Evolutionary conservation across 2,888 invertebrate genomes (phyloP).

Genomic region (Noctua comes): DNA sequence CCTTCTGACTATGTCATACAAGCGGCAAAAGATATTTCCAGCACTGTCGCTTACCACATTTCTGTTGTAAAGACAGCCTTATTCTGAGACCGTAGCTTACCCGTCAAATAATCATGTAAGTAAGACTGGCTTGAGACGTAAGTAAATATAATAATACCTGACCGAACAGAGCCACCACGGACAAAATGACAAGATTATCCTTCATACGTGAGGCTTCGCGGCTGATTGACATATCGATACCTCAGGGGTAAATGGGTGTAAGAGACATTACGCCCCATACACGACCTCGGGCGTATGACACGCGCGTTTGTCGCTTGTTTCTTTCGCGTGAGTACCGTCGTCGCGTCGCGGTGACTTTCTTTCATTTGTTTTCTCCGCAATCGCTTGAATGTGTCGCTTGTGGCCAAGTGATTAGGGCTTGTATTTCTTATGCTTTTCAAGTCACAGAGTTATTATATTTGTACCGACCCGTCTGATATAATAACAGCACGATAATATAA

Average conservation of each 20-base stretch:
- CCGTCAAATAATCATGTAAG: constrained; percentile 26
- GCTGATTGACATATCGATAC: constrained; percentile 48
- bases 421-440: neutral
- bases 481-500: constrained; percentile 6
- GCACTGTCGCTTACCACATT: neutral
- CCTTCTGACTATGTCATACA: neutral
- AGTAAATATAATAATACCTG: constrained; percentile 52
- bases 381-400: neutral
- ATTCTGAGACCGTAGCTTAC: neutral
- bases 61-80: neutral
- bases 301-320: neutral
- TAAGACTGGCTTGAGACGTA: constrained; percentile 25
- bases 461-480: constrained; percentile 2
- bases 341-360: neutral
- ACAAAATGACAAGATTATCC: constrained; percentile 66
- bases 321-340: neutral
- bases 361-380: neutral
- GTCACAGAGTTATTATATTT: neutral
- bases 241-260: constrained; percentile 4
- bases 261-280: neutral
- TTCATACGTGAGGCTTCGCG: constrained; percentile 47
- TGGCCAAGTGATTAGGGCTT: neutral
- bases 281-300: too few relatives aligned
- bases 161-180: constrained; percentile 25
- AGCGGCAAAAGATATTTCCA: neutral